These are phyloP conservation scores for Cladopsammia gracilis DNA, from an alignment of 64 coral and sea anemone species.

Conservation along the genomic window DNA sequence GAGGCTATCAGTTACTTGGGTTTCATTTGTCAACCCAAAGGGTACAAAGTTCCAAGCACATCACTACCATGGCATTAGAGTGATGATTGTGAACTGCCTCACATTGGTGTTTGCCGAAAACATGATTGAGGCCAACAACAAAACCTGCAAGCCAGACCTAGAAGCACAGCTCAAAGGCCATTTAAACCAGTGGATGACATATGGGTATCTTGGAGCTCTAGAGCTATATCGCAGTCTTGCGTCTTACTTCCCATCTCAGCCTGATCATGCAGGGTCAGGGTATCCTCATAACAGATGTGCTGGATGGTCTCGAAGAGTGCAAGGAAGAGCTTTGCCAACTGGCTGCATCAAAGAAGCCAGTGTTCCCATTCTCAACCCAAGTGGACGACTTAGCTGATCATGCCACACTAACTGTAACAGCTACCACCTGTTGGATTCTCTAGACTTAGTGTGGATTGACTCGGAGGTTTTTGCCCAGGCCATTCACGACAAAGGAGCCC, in stretches of 20 bases:
- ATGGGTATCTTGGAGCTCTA: slow-evolving; percentile 66
- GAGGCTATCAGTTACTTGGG: slow-evolving; percentile 70
- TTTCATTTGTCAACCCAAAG: slow-evolving; percentile 69
- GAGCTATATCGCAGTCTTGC: slow-evolving; percentile 62
- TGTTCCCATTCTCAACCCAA: slow-evolving; percentile 65
- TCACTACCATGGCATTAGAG: slow-evolving; percentile 31
- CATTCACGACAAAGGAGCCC: slow-evolving; percentile 41
- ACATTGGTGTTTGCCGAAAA: slow-evolving; percentile 48
- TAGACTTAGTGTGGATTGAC: slow-evolving; percentile 46
- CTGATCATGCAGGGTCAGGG: slow-evolving; percentile 46
- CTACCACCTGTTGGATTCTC: slow-evolving; percentile 26
- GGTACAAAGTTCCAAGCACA: slow-evolving; percentile 68
- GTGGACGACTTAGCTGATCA: slow-evolving; percentile 39
- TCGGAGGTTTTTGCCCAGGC: slow-evolving; percentile 9
- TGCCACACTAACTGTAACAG: slow-evolving; percentile 53
- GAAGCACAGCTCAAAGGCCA: slow-evolving; percentile 50
- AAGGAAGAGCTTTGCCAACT: slow-evolving; percentile 52
- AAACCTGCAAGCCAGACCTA: slow-evolving; percentile 39
- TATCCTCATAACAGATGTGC: slow-evolving; percentile 63
- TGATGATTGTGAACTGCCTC: slow-evolving; percentile 63
- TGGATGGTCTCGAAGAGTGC: slow-evolving; percentile 59
- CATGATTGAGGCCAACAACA: slow-evolving; percentile 62
- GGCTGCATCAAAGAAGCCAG: slow-evolving; percentile 39
- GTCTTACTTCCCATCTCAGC: slow-evolving; percentile 60
- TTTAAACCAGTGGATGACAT: slow-evolving; percentile 53